Base-by-base conservation (phyloP, 1,140 invertebrate species). In the Dendroctonus ponderosae region DNA sequence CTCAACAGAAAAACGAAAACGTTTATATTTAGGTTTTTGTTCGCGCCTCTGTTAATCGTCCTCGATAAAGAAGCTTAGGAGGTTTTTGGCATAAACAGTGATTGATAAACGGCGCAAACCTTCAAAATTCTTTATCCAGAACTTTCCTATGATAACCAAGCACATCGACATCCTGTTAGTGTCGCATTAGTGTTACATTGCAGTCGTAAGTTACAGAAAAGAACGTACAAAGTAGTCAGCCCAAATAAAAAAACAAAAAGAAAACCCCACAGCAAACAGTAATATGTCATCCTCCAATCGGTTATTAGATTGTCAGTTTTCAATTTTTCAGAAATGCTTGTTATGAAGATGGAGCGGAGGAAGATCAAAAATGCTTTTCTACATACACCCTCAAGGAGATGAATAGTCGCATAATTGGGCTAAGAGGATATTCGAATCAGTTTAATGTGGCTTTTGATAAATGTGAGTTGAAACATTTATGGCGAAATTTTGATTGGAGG, bases 191-290 rank as follows among this genome's bases (percentile, higher is more conserved):
- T 77, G 77, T 78, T 78, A 77, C 76, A 77, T 75, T 77, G 77
- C 77, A 78, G 77, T 78, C 72, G 77, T 76, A 73, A 77, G 76
- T 77, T 77, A 77, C 71, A 73, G 66, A 72, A 71, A 77, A 74
- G 71, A 75, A 75, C 67, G 68, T 75, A 77, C 72, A 76, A 74
- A 71, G 70, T 74, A 72, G 68, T 76, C 75, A 77, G 76, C 76
- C 74, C 74, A 76, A 71, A 76, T 62, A 74, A 75, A 74, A 74
- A 75, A 70, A 70, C 76, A 70, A 71, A 77, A 70, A 69, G 72
- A 75, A 70, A 76, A 77, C 71, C 76, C 75, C 75, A 78, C 76
- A 78, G 75, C 77, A 78, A 78, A 78, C 77, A 75, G 58, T 74
- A 74, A 73, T 71, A 67, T 64, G 59, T 66, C 66, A 73, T 70